Conservation (phyloP, 2,797 vertebrate genomes). For the Ptychobarbus kaznakovi region DNA sequence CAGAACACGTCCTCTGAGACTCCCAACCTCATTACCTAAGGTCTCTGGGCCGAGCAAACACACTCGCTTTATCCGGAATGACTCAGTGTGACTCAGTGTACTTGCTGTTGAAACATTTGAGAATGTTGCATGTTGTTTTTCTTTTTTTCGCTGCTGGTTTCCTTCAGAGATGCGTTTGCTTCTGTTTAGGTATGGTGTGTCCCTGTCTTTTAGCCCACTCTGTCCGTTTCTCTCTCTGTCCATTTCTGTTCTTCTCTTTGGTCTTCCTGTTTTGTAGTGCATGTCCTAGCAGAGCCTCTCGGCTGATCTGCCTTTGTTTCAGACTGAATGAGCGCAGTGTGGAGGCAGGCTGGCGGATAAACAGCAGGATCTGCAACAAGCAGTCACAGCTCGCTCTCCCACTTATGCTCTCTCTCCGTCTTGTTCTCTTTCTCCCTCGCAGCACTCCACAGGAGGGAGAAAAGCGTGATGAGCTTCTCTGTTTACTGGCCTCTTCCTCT, state of each 20-base stretch:
- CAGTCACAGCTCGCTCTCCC: constrained; percentile 29
- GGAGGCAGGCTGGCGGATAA: constrained; percentile 52
- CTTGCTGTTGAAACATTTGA: constrained; percentile 14
- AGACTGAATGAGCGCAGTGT: constrained; percentile 48
- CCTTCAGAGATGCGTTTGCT: not conserved
- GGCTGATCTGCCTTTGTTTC: constrained; percentile 49
- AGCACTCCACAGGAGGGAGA: constrained; percentile 44
- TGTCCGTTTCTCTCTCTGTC: not conserved
- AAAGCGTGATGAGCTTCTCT: constrained; percentile 34
- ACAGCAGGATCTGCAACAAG: constrained; percentile 42
- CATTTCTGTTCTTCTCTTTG: constrained; percentile 23
- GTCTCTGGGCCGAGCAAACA: not conserved
- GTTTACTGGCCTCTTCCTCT: constrained; percentile 39
- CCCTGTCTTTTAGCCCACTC: not conserved
- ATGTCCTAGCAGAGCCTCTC: constrained; percentile 18
- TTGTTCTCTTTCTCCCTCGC: constrained; percentile 25
- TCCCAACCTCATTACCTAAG: not conserved
- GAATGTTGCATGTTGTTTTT: not conserved
- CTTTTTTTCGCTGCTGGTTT: not conserved
- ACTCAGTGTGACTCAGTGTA: not conserved
- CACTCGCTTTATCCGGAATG: not conserved
- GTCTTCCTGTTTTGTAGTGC: constrained; percentile 25
- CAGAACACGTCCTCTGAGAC: constrained; percentile 1
- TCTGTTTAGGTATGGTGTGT: not conserved
- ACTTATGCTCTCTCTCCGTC: constrained; percentile 23